Percentiles rank a stretch among this genome's conserved stretches.
These are phyloP conservation scores for Hirtodrosophila histrioides DNA, from an alignment of 2,888 invertebrate species.

Conservation along the genomic window DNA sequence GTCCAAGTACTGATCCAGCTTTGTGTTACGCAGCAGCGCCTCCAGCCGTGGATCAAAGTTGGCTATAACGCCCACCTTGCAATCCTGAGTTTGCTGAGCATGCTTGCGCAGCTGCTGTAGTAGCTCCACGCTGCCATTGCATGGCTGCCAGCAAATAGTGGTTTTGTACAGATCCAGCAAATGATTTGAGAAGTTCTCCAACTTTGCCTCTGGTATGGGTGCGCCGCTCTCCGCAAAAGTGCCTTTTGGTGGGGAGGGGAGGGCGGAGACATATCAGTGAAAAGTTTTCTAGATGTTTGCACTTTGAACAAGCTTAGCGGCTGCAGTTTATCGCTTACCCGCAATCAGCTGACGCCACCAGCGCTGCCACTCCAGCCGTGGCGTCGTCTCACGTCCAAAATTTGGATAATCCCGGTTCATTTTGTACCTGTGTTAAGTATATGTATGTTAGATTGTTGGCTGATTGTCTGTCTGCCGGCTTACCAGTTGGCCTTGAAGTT, in stretches of 20 bases:
- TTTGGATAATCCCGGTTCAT: slow-evolving; percentile 91
- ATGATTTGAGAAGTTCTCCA: slow-evolving; percentile 86
- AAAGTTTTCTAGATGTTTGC: slow-evolving; percentile 2
- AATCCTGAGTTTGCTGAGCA: slow-evolving; percentile 50
- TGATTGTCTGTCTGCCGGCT: background rate
- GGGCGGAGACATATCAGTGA: slow-evolving; percentile 9
- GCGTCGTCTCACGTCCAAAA: slow-evolving; percentile 87
- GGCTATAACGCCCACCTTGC: slow-evolving; percentile 90
- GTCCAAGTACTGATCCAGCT: slow-evolving; percentile 89
- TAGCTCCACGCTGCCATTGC: slow-evolving; percentile 88
- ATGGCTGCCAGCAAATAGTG: slow-evolving; percentile 89
- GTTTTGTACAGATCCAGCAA: slow-evolving; percentile 90
- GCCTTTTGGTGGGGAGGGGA: slow-evolving; percentile 65
- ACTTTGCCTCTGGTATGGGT: slow-evolving; percentile 82
- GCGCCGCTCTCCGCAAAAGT: slow-evolving; percentile 82
- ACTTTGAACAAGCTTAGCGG: slow-evolving; percentile 26
- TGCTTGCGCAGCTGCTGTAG: slow-evolving; percentile 86
- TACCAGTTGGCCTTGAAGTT: slow-evolving; percentile 89
- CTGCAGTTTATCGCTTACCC: slow-evolving; percentile 65
- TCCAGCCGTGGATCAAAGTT: slow-evolving; percentile 94
- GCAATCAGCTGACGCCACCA: slow-evolving; percentile 90
- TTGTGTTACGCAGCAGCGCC: slow-evolving; percentile 88
- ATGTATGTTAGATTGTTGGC: too few relatives aligned
- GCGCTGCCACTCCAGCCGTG: slow-evolving; percentile 89
- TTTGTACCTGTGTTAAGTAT: slow-evolving; percentile 66